Base-by-base conservation (phyloP, 1,140 invertebrate genomes). In the Delia radicum region DNA sequence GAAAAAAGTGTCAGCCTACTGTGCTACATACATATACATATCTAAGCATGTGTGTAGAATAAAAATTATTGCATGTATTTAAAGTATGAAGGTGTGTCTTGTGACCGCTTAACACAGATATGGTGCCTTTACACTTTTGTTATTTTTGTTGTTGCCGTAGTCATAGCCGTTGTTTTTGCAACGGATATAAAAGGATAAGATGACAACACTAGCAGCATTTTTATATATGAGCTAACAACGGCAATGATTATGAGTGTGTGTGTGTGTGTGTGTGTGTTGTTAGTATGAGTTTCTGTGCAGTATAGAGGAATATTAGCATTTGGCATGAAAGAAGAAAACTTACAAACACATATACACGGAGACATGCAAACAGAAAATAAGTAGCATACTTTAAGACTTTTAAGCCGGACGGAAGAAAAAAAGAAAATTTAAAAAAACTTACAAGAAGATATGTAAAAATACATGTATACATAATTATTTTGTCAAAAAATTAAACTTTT, bases 21-120 rank as follows among this genome's bases (percentile, higher is more conserved):
- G 24, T 55, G 3, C 18, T 21, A 7, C n/a, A n/a, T 21, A 6
- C 8, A 18, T 7, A 55, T 7, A 55, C 18, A 21, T 21, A 4
- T 21, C 0, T 3, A 55, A n/a, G n/a, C n/a, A n/a, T n/a, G n/a
- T 48, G 46, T 48, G 46, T 13, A 48, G n/a, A n/a, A 55, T 55
- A n/a, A 48, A 48, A n/a, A 48, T n/a, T 6, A 18, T 48, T 55
- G 48, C 48, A 55, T 55, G 48, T 55, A 15, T 48, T 48, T 48
- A 10, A 55, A 55, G 29, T 33, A 69, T 21, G 65, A 69, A 69
- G 65, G 65, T 69, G 65, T 69, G 65, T 69, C 65, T 31, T 69
- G 29, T 69, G 65, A 69, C 65, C 65, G 65, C 65, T 69, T 69
- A 69, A 69, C 65, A 69, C 65, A 69, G 65, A 33, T 69, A 33